A percentile compares a stretch with the other conserved stretches of the same genome.
These are phyloP conservation scores for Microtus ochrogaster DNA, from an alignment of 2,113 vertebrate genomes.

Conservation along the genomic window DNA sequence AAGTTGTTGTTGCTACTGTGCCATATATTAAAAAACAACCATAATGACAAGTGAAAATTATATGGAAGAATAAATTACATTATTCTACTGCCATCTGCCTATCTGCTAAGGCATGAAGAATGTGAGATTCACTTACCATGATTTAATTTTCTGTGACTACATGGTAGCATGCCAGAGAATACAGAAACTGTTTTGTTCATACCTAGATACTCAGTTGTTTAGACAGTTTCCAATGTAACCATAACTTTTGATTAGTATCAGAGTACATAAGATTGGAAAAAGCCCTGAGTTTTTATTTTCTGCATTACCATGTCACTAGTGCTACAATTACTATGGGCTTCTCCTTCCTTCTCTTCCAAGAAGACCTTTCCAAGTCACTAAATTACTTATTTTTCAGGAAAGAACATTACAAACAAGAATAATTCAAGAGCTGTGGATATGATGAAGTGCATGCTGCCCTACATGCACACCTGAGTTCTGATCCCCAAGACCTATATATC, in stretches of 20 bases:
- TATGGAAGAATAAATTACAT: neutral
- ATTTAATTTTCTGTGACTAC: slow-evolving; percentile 54
- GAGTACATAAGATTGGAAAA: slow-evolving; percentile 49
- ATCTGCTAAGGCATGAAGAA: neutral
- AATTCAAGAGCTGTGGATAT: neutral
- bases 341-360: neutral
- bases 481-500: no score
- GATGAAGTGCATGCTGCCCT: neutral
- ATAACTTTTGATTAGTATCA: slow-evolving; percentile 61
- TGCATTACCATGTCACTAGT: neutral
- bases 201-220: neutral
- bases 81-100: slow-evolving; percentile 6
- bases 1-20: neutral
- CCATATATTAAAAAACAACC: neutral
- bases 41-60: slow-evolving; percentile 10
- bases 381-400: neutral
- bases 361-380: neutral
- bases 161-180: neutral
- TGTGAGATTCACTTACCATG: slow-evolving; percentile 5
- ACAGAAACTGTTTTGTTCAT: neutral
- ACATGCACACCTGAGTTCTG: neutral
- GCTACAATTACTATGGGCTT: neutral
- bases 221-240: slow-evolving; percentile 60
- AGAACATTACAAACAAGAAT: neutral
- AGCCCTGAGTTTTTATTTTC: slow-evolving; percentile 42